Evolutionary conservation across 2,888 invertebrate genomes (phyloP), one percentile per base, ranked within the genome.

Genomic region (Xestia ashworthii): DNA sequence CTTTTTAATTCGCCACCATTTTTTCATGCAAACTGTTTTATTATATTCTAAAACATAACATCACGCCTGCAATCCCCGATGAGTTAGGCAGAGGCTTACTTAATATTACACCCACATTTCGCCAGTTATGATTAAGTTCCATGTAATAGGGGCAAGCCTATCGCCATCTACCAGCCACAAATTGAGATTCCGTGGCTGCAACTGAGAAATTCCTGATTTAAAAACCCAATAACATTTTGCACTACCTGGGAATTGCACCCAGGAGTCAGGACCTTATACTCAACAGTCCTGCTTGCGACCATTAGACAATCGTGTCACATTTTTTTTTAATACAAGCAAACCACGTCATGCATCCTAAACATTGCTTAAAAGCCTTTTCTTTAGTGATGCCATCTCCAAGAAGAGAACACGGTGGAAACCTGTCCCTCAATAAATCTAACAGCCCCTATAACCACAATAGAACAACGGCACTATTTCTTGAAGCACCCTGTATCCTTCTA

Each of bases 401-500:
- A 38, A 38, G 11, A 9, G 22, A 25, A 70, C 16, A 44, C 9
- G 14, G 5, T 5, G 3, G 19, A 41, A 25, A 25, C 60, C 12
- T 14, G 62, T 14, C 41, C 16, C 8, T 8, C 48, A 65, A 55
- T 72, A 65, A 74, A 78, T 74, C 65, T n/a, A 46, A n/a, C 46
- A 62, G 32, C 46, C 46, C 22, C n/a, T 67, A 60, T 76, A 41
- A 44, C 73, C 71, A 75, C 67, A 75, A 84, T 72, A 86, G 65
- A 77, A 79, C 66, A 74, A 82, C 68, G 67, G 69, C 71, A 38
- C 50, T 66, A 76, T 79, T 76, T 71, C 77, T 76, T 76, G 65
- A 48, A 66, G 55, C 74, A 74, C 22, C 41, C 65, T 78, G 81
- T 80, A 74, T 79, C 78, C 83, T 85, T 68, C 67, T 83, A 78